Base-by-base conservation (phyloP, 2,888 invertebrate species). In the Synergus japonicus region DNA sequence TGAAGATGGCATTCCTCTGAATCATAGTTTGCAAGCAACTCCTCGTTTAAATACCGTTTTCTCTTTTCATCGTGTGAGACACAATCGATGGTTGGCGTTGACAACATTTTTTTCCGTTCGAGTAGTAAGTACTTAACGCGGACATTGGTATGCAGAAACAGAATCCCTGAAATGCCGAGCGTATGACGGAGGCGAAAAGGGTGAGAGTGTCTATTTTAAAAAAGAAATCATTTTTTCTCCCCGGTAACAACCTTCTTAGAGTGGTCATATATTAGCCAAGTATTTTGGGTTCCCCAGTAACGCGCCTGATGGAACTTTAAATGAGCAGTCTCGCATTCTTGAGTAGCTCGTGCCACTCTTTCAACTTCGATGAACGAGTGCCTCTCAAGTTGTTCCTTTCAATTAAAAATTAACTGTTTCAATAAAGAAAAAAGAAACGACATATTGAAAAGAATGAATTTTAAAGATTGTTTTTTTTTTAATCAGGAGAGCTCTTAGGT, bases 181-280 rank as follows among this genome's bases (percentile, higher is more conserved):
- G 37, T 73, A 73, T 73, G 73, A 73, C 54, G 37, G 37, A 44
- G 54, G 54, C n/a, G 18, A 64, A 46, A 67, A 46, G 64, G 73
- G 43, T 76, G 22, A 22, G 54, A 66, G 66, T 80, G 66, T 80
- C 79, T 81, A 80, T 81, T 78, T 76, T 73, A 63, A 77, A 79
- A 81, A 82, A 83, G 82, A 81, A 81, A 81, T 79, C 78, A 81
- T 79, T 80, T 79, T 82, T 85, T 81, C 79, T 82, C 80, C 79
- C 60, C 81, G 81, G 85, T 86, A 87, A 87, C 86, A 85, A 84
- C 85, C 82, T 84, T 85, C 84, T 85, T 80, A 83, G 81, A 80
- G 86, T 82, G 67, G 49, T 83, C 85, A 84, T 86, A 86, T 85
- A 86, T 87, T 87, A 86, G 83, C 82, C 79, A 79, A 82, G 85